Evolutionary conservation across 2,797 vertebrate genomes (phyloP).

Genomic region (Pseudopleuronectes americanus): DNA sequence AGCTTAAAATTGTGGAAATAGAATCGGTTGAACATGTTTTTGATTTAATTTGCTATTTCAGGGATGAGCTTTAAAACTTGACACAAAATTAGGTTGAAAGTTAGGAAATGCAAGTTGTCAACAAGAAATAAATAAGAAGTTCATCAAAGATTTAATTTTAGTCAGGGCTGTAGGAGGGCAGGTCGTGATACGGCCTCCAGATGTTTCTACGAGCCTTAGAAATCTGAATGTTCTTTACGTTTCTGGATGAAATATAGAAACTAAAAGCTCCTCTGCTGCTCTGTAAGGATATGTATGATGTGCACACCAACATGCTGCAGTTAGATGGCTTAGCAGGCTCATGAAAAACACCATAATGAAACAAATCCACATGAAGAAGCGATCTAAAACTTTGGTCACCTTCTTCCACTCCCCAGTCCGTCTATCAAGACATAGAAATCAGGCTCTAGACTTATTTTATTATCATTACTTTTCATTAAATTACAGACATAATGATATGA

Average conservation of each 20-base stretch:
- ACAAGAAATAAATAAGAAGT: not conserved
- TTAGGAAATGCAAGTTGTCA: too few species aligned
- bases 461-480: not conserved
- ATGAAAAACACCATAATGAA: too few species aligned
- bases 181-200: not conserved
- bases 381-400: constrained; percentile 92
- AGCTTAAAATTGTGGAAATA: constrained; percentile 7
- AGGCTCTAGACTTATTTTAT: too few species aligned
- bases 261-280: not conserved
- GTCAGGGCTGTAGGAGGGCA: not conserved
- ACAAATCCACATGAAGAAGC: constrained; percentile 94
- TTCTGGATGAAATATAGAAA: not conserved
- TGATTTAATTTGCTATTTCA: constrained; percentile 1
- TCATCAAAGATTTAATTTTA: not conserved
- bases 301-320: not conserved
- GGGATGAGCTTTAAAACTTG: not conserved
- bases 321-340: constrained; percentile 90
- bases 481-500: not conserved
- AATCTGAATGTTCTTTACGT: constrained; percentile 4
- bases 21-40: constrained; percentile 1
- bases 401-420: constrained; percentile 91
- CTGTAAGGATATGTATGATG: too few species aligned
- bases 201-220: not conserved
- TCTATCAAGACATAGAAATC: constrained; percentile 38
- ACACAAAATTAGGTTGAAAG: not conserved